Conservation (phyloP, 2,888 invertebrate genomes). For the Sylvicola cinctus region DNA sequence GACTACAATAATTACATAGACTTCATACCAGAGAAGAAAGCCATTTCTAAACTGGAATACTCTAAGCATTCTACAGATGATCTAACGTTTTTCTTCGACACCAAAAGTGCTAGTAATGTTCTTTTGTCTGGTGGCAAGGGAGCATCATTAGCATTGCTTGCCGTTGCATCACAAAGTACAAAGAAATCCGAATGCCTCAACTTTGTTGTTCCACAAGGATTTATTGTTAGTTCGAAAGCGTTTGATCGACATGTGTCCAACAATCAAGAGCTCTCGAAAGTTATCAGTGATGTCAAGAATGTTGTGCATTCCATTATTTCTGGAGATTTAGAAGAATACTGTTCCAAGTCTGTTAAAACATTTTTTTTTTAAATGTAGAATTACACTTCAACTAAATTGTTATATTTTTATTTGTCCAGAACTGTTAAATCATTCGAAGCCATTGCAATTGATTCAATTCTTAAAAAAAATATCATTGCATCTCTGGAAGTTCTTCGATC, state of each 20-base stretch:
- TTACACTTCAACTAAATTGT: slow-evolving; percentile 5
- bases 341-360: slow-evolving; percentile 22
- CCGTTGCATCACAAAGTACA: slow-evolving; percentile 7
- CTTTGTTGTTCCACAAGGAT: slow-evolving; percentile 39
- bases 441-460: slow-evolving; percentile 15
- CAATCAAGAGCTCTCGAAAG: slow-evolving; percentile 25
- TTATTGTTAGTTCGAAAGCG: slow-evolving; percentile 43
- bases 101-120: slow-evolving; percentile 29
- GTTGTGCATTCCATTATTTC: slow-evolving; percentile 21
- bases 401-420: slow-evolving; percentile 19
- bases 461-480: slow-evolving; percentile 6
- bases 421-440: slow-evolving; percentile 24
- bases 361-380: neutral
- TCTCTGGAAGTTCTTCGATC: slow-evolving; percentile 15
- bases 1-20: too few species aligned
- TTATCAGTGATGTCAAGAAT: slow-evolving; percentile 30
- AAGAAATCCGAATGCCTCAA: neutral
- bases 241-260: slow-evolving; percentile 34
- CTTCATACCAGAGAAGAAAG: too few species aligned
- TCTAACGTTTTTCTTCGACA: slow-evolving; percentile 26
- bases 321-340: slow-evolving; percentile 28
- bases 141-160: slow-evolving; percentile 46
- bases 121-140: slow-evolving; percentile 58
- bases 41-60: slow-evolving; percentile 13
- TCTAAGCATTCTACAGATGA: slow-evolving; percentile 12